Percentiles rank a stretch among this genome's conserved stretches.
These are phyloP conservation scores for Coleophora flavipennella DNA, from an alignment of 2,888 invertebrate genomes.

Conservation along the genomic window DNA sequence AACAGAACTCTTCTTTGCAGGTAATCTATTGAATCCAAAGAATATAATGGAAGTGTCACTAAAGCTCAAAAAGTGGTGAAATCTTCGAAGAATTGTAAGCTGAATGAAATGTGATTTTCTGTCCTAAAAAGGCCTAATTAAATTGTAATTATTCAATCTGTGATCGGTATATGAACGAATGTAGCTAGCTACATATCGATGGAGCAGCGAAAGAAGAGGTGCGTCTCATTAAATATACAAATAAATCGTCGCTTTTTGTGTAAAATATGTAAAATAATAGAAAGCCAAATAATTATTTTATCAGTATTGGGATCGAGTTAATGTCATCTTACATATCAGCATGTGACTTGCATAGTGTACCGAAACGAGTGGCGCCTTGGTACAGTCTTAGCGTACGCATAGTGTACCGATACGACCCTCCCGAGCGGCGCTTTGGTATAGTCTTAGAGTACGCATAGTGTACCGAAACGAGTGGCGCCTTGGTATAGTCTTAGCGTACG, in stretches of 20 bases:
- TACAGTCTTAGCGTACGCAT: no score
- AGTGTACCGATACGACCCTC: no score
- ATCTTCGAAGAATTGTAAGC: conserved; percentile 50
- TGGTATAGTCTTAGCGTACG: no score
- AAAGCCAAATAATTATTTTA: conserved; percentile 45
- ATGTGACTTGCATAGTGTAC: conserved; percentile 64
- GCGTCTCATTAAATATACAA: conserved; percentile 33
- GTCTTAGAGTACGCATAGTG: no score
- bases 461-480: no score
- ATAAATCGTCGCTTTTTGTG: conserved; percentile 42
- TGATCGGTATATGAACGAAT: conserved; percentile 49
- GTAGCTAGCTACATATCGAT: conserved; percentile 26
- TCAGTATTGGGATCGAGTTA: conserved; percentile 61
- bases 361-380: conserved; percentile 39
- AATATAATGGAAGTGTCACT: conserved; percentile 31
- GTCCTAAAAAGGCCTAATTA: conserved; percentile 72
- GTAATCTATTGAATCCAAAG: conserved; percentile 49
- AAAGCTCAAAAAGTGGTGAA: conserved; percentile 21
- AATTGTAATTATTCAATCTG: conserved; percentile 43
- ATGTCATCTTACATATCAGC: conserved; percentile 68
- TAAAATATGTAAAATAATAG: conserved; percentile 28
- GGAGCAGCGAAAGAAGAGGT: conserved; percentile 21
- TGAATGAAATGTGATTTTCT: conserved; percentile 66
- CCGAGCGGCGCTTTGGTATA: no score
- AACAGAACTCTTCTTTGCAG: conserved; percentile 20